Base-by-base conservation (phyloP, 1,140 invertebrate species). In the Bombus confusus region DNA sequence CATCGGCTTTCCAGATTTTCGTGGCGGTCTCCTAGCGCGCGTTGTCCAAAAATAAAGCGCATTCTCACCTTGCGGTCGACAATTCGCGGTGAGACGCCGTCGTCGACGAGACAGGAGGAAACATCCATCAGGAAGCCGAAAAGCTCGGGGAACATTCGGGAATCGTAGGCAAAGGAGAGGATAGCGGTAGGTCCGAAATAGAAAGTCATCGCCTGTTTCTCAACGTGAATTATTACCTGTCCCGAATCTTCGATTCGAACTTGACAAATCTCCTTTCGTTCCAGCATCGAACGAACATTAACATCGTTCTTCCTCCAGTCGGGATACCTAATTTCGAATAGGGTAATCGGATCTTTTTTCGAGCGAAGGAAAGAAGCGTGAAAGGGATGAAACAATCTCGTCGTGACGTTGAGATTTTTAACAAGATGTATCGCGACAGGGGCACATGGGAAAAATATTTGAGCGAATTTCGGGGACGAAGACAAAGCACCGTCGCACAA, bases 11-110 rank as follows among this genome's bases (percentile, higher is more conserved):
- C 87, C 89, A 92, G 87, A 89, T 64, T 64, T 92, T 92, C 88
- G 92, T 87, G 83, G 88, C 88, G 88, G 90, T 90, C 90, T 87
- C 90, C 92, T 92, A 71, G 87, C 85, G 85, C 87, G 87, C 72
- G 87, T 88, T 89, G 90, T 92, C 90, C 90, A 87, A 93, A 92
- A 93, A 93, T 93, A 93, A 93, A 92, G 89, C 91, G 89, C 86
- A 78, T 87, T 86, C 91, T 87, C 88, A 86, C 80, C 78, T 69
- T 43, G 82, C 78, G 71, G 52, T 31, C 43, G 62, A 41, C 69
- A 68, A 68, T 64, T 62, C 66, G 25, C 41, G 15, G 25, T 31
- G 73, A n/a, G 31, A 57, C 72, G 41, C 0, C n/a, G 71, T 47
- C 18, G 25, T 28, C 41, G 72, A 8, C 43, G 43, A 75, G 47